Base-by-base conservation (phyloP, 92 coral and sea anemone species). In the Epizoanthus ramosus region DNA sequence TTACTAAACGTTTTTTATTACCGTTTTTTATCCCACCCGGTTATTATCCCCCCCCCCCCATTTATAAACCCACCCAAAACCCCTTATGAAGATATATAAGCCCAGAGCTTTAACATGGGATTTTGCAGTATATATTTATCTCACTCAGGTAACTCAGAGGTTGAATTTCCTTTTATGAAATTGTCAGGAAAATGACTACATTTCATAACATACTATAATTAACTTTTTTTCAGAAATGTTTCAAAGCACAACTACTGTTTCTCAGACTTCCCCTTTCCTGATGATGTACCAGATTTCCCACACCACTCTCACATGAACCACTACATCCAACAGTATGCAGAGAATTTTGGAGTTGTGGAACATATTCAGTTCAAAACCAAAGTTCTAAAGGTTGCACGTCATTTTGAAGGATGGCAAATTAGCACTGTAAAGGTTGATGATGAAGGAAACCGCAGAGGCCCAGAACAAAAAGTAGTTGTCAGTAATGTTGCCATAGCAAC, bases 401-500 rank as follows among this genome's bases (percentile, higher is more conserved):
- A 56, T 22, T 31, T 86, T 24, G 86, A 65, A 4, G 83, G 90
- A 21, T 92, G 96, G 96, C 79, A 69, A 58, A 81, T 92, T 15
- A 80, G 77, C 14, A 73, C 93, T 7, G 73, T 81, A 41, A 79
- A 76, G 76, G 91, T 90, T 24, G 85, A 79, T 73, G 59, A 77
- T 10, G 60, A 86, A 50, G 88, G 88, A 52, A 83, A 68, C 21
- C 31, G 63, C 12, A 21, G 14, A 13, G 80, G 59, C 6, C 10
- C 73, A 1, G 63, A 28, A 75, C 33, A 82, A 68, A 79, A 84
- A 14, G 69, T 56, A 14, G 43, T 52, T 33, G 89, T 82, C 21
- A 90, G 72, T 53, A 84, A 80, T 87, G 88, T 92, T 85, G 96
- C 96, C 80, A 92, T 92, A 90, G 96, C 96, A 80, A 92, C 96